Evolutionary conservation across 2,888 invertebrate genomes (phyloP).

Genomic region (Athalia rosae): DNA sequence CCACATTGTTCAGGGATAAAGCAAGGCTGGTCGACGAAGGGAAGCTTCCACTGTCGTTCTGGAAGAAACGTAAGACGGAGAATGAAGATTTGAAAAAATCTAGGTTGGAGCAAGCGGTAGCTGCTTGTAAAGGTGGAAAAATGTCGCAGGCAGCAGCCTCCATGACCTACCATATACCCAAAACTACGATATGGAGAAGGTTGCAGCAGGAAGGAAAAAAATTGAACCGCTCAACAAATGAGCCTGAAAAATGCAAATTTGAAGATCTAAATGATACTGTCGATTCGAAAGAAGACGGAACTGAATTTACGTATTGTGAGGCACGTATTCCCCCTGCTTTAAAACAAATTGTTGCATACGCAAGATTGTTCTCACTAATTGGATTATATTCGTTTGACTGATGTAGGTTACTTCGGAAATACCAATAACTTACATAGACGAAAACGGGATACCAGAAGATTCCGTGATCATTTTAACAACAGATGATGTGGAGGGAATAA

Average conservation of each 20-base stretch:
- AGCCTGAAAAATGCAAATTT: conserved; percentile 34
- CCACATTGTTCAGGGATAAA: conserved; percentile 73
- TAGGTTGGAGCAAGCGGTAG: conserved; percentile 71
- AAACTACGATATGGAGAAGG: conserved; percentile 73
- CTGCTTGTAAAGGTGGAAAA: conserved; percentile 71
- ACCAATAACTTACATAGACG: conserved; percentile 71
- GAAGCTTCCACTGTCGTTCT: conserved; percentile 68
- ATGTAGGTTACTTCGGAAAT: conserved; percentile 66
- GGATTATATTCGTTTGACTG: neutral
- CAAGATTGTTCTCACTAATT: neutral
- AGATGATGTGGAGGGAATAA: conserved; percentile 65
- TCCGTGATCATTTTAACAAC: conserved; percentile 72
- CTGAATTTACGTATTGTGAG: conserved; percentile 52
- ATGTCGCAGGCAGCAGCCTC: conserved; percentile 74
- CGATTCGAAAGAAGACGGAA: conserved; percentile 31
- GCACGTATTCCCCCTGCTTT: neutral
- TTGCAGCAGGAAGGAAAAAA: conserved; percentile 67
- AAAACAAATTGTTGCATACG: neutral
- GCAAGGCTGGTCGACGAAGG: conserved; percentile 70
- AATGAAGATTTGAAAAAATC: conserved; percentile 66
- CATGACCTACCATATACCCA: conserved; percentile 70
- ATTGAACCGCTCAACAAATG: conserved; percentile 46
- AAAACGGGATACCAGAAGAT: conserved; percentile 67
- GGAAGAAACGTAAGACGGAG: conserved; percentile 68
- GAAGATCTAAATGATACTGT: conserved; percentile 40